phyloP scores from a whole-genome alignment of 2,888 invertebrate species.

The Tetragnatha montana region DNA sequence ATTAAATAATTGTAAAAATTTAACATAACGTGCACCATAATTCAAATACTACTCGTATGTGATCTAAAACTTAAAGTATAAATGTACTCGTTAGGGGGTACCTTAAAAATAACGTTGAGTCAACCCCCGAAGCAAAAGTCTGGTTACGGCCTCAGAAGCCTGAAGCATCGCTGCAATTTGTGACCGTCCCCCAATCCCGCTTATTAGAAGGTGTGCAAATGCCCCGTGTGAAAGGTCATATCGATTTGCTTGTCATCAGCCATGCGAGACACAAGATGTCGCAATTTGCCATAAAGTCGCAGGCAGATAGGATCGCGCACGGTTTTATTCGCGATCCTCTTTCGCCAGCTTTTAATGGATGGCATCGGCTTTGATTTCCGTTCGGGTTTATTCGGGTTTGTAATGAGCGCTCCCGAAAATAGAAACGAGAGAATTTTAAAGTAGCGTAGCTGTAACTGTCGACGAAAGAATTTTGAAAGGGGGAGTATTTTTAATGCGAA shows the following conservation, averaged over 20 bases:
- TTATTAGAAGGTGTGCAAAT: slow-evolving; percentile 41
- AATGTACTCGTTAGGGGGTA: no score
- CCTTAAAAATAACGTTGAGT: no score
- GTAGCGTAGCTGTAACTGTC: no score
- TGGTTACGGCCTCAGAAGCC: no score
- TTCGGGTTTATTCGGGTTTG: not conserved
- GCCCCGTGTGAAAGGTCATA: slow-evolving; percentile 42
- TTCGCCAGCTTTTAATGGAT: not conserved
- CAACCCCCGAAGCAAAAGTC: no score
- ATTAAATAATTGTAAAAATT: no score
- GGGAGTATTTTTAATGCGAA: no score
- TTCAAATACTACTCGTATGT: no score
- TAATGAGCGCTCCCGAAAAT: not conserved
- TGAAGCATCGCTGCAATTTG: slow-evolving; percentile 19
- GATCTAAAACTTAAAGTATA: no score
- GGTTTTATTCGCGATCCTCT: slow-evolving; percentile 18
- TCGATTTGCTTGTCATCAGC: slow-evolving; percentile 40
- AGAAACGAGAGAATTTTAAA: not conserved
- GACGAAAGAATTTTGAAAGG: no score
- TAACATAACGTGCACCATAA: no score
- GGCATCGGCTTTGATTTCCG: slow-evolving; percentile 13
- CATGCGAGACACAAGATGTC: not conserved
- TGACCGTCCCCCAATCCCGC: slow-evolving; percentile 27
- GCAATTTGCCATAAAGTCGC: slow-evolving; percentile 30
- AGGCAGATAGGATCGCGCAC: not conserved